Evolutionary conservation across 2,888 invertebrate species (phyloP), one percentile per base, ranked within the genome.

Genomic region (Sphaerophoria taeniata): DNA sequence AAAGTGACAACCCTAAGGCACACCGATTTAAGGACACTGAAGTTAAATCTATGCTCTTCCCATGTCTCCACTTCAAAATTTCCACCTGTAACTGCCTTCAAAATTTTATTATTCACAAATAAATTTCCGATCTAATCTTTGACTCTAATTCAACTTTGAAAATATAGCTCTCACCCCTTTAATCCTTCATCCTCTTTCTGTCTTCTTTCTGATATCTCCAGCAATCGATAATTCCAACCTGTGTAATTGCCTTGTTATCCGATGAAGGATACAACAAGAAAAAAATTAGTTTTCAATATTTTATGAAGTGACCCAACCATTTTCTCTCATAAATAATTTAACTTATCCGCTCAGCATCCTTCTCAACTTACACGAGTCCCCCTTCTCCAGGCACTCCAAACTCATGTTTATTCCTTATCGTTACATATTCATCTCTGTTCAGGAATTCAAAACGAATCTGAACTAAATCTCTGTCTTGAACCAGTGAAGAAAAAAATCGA

Each of bases 261-360:
- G 43, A 65, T 65, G 6, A 16, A 60, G 9, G 33, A 16, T 24
- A 24, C 24, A 24, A 24, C 1, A 24, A 63, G 43, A 58, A 16
- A 43, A 49, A 5, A 56, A 56, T 36, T 14, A 6, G 5, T 65
- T 67, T 39, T 67, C 39, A 65, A 45, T 65, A 49, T 49, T 53
- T 67, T 12, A 67, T 67, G 31, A 39, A 43, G 51, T 39, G n/a
- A 67, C 67, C 31, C 39, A 67, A 67, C 24, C 39, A 43, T 39
- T 67, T 67, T 67, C 39, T 39, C 24, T 67, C 31, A 67, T 67
- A 67, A 67, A 67, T 67, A 53, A 67, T 53, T 67, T 67, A 53
- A 53, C n/a, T 43, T 16, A 67, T 67, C 67, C 67, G 39, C 36
- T 11, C 24, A 24, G 24, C 9, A 67, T 67, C 67, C 67, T 67